Evolutionary conservation across 2,888 invertebrate species (phyloP).

Genomic region (Acrobasis repandana): DNA sequence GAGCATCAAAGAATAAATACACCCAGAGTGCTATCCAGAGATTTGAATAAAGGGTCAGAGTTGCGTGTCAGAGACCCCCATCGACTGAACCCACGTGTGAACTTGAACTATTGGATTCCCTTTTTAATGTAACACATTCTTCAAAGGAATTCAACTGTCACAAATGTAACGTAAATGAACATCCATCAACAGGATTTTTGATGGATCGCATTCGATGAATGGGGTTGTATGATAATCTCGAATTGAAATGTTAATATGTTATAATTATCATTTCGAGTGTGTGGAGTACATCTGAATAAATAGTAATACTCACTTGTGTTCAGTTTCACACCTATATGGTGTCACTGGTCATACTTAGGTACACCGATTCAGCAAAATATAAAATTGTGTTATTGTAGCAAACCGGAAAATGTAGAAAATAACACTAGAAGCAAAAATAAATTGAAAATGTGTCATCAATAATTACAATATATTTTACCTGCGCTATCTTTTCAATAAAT

Average conservation of each 20-base stretch:
- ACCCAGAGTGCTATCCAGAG: conserved; percentile 21
- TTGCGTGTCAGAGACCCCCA: conserved; percentile 43
- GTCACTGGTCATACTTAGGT: conserved; percentile 10
- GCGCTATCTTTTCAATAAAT: background rate
- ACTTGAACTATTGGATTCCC: conserved; percentile 55
- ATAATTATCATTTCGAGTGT: conserved; percentile 63
- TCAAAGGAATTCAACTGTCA: conserved; percentile 72
- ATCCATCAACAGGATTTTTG: conserved; percentile 60
- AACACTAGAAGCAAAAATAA: background rate
- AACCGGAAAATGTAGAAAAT: conserved; percentile 9
- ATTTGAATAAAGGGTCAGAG: conserved; percentile 24
- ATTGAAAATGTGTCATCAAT: conserved; percentile 1
- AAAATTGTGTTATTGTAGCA: background rate
- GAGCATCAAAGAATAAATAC: conserved; percentile 36
- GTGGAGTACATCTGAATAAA: conserved; percentile 57
- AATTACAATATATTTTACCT: background rate
- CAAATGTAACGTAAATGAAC: conserved; percentile 63
- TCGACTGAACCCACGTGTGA: conserved; percentile 73
- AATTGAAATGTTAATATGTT: conserved; percentile 75
- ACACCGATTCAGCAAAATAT: background rate
- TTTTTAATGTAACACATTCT: conserved; percentile 56
- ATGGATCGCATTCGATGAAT: conserved; percentile 71
- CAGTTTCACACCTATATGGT: conserved; percentile 57
- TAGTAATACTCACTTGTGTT: conserved; percentile 50
- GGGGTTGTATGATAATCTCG: conserved; percentile 70